phyloP scores from a whole-genome alignment of 2,797 vertebrate species.

The Chiroxiphia lanceolata region DNA sequence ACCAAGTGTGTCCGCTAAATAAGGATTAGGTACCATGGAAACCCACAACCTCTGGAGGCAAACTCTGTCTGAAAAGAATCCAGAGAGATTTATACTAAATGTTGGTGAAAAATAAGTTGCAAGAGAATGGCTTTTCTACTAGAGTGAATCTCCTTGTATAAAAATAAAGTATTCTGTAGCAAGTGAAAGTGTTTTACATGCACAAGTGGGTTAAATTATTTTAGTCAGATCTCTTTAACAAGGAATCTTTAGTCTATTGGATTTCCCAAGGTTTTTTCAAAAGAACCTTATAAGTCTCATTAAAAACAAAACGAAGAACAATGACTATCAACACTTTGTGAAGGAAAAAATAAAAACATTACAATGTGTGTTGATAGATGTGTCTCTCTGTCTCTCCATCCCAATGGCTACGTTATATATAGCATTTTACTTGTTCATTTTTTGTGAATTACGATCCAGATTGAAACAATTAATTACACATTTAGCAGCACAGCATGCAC shows the following conservation, averaged over 20 bases:
- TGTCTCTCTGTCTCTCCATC: neutral
- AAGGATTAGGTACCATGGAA: constrained; percentile 47
- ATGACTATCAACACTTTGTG: neutral
- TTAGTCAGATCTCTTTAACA: neutral
- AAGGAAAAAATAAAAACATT: neutral
- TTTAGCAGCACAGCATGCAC: neutral
- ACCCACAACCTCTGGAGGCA: constrained; percentile 34
- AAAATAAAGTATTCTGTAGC: neutral
- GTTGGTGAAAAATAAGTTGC: neutral
- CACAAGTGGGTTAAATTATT: neutral
- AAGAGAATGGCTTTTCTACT: neutral
- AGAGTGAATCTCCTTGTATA: neutral
- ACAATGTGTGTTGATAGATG: neutral
- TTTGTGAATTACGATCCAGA: neutral
- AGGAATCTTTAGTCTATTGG: neutral
- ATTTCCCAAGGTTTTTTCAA: neutral
- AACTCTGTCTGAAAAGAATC: neutral
- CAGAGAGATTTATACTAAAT: neutral
- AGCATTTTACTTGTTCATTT: neutral
- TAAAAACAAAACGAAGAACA: neutral
- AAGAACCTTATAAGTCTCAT: neutral
- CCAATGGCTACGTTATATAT: neutral
- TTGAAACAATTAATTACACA: neutral
- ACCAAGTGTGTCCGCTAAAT: constrained; percentile 5
- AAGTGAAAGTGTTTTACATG: neutral